phyloP scores from a whole-genome alignment of 2,113 vertebrate genomes.

The Cochlearius cochlearius region DNA sequence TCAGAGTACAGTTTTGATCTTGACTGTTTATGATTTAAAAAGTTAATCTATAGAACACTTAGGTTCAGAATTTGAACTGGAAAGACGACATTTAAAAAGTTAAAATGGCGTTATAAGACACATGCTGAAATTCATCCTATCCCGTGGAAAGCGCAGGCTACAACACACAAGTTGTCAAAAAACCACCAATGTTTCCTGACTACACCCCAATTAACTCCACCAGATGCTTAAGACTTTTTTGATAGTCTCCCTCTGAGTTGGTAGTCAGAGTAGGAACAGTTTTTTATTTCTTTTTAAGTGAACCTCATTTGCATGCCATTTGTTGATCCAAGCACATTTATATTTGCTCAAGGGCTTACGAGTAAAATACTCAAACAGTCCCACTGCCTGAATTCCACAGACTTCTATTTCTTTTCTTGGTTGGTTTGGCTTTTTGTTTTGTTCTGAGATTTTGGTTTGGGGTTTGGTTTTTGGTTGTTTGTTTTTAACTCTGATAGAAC shows the following conservation, averaged over 20 bases:
- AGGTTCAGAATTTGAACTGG: not conserved
- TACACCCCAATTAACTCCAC: not conserved
- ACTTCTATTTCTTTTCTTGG: not conserved
- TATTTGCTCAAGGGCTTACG: not conserved
- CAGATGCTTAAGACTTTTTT: not conserved
- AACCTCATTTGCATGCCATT: not conserved
- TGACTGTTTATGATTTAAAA: not conserved
- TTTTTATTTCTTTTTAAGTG: not conserved
- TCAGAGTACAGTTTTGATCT: not conserved
- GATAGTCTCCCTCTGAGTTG: not conserved
- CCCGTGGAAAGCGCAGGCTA: not conserved
- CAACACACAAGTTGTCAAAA: not conserved
- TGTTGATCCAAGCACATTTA: not conserved
- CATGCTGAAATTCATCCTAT: not conserved
- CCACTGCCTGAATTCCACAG: not conserved
- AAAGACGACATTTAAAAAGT: not conserved
- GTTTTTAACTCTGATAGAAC: not conserved
- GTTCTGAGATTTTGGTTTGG: not conserved
- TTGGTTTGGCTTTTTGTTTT: not conserved
- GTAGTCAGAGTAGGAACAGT: not conserved
- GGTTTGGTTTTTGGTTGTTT: not conserved
- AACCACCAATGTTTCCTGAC: not conserved
- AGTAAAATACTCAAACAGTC: not conserved
- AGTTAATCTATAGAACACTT: not conserved
- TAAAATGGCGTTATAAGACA: not conserved